Base-by-base conservation (phyloP, 2,888 invertebrate genomes). In the Trichopoda pennipes region DNA sequence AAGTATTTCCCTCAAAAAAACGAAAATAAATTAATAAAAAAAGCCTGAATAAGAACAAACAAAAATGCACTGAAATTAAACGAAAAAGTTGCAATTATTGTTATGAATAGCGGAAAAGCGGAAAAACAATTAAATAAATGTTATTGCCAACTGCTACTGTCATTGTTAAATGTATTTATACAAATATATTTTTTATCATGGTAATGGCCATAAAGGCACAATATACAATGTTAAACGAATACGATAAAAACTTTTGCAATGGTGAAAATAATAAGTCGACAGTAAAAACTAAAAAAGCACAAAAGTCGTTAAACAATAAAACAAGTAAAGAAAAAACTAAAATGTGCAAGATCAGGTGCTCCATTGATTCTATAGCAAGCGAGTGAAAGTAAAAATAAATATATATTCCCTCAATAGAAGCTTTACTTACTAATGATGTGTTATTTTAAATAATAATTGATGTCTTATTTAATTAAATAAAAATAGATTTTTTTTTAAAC, bases 41-140 rank as follows among this genome's bases (percentile, higher is more conserved):
- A 49, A 49, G 19, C 44, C 1, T 7, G 28, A 28, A 28, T 8
- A 28, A 28, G 7, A 28, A 28, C 28, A 28, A 28, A 28, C 4
- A 17, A 16, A 44, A 14, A n/a, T n/a, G 38, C 14, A 44, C 14
- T 16, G n/a, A 44, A 44, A 38, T 61, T 4, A 14, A 47, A 64
- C 51, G 49, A 68, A 81, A 66, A 69, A 66, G 6, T n/a, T 58
- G 63, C n/a, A 53, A 58, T 81, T 78, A 78, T 77, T 78, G 35
- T 63, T 64, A 53, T 69, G 68, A 58, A 69, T 73, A 68, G 68
- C 47, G 21, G 44, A 80, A 77, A n/a, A 73, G 72, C 68, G 58
- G 68, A 64, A 68, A 38, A 77, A 77, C 64, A 81, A 81, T 77
- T 81, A 70, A 81, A 81, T 78, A 68, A 82, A 82, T 72, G 72